A percentile compares a stretch with the other conserved stretches of the same genome.
phyloP scores from a whole-genome alignment of 2,797 vertebrate species.

The Ceryle rudis region DNA sequence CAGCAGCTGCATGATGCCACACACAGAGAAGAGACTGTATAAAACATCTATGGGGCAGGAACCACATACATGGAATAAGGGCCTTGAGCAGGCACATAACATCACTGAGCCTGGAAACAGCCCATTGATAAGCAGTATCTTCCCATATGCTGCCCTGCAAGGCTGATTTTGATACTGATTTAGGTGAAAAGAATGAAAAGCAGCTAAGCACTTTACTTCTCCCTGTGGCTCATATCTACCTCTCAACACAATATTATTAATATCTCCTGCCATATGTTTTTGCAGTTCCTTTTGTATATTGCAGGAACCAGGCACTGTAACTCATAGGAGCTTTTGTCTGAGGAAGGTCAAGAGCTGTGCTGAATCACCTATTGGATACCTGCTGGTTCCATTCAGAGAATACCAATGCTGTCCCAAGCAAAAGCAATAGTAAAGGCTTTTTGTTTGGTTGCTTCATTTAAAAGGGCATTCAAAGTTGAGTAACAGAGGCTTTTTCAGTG shows the following conservation, averaged over 20 bases:
- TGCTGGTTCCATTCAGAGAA: not conserved
- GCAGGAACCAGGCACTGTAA: not conserved
- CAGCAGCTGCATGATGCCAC: not conserved
- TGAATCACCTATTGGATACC: not conserved
- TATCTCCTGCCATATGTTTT: not conserved
- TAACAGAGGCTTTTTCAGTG: not conserved
- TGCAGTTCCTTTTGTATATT: not conserved
- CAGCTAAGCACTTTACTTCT: not conserved
- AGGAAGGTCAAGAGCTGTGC: not conserved
- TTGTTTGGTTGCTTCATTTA: not conserved
- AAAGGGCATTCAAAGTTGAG: not conserved
- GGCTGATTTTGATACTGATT: not conserved
- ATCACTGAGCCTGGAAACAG: not conserved
- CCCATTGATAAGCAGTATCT: not conserved
- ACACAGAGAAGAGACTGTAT: fast-evolving
- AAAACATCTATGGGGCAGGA: not conserved
- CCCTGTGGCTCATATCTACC: not conserved
- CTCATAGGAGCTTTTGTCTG: not conserved
- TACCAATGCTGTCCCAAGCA: not conserved
- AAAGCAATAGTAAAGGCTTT: not conserved
- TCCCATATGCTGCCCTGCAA: not conserved
- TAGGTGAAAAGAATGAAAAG: not conserved
- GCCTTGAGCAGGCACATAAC: not conserved
- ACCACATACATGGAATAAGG: not conserved
- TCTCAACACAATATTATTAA: not conserved